A percentile compares a stretch with the other conserved stretches of the same genome.
Conservation (phyloP, 2,113 vertebrate species). For the Glaucidium brasilianum region DNA sequence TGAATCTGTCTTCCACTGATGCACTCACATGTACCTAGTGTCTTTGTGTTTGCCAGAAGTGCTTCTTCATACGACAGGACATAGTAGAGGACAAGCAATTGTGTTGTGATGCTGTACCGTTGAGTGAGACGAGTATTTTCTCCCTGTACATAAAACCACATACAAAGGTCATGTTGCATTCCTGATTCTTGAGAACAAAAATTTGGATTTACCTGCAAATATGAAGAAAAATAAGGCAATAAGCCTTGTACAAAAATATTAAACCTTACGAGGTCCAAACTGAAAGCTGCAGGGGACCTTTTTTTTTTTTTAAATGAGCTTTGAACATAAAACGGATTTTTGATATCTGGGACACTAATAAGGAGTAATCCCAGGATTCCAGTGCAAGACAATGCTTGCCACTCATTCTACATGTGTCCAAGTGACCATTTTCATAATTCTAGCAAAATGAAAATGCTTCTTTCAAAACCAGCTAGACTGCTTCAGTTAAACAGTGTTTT, state of each 20-base stretch:
- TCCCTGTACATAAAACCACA: slow-evolving; percentile 69
- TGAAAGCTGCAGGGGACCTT: background rate
- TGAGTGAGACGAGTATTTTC: slow-evolving; percentile 75
- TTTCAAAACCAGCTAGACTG: background rate
- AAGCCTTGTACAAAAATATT: background rate
- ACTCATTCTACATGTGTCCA: background rate
- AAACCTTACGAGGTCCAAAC: background rate
- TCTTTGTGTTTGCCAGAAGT: slow-evolving; percentile 92
- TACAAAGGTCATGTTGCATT: background rate
- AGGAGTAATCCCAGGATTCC: background rate
- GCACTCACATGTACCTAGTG: slow-evolving; percentile 78
- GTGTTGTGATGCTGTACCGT: slow-evolving; percentile 90
- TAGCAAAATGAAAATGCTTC: background rate
- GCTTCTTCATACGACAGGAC: slow-evolving; percentile 95
- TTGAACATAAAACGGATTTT: background rate
- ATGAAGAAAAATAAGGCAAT: background rate
- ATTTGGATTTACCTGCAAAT: background rate
- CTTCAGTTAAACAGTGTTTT: background rate
- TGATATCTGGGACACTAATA: background rate
- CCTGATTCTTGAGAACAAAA: background rate
- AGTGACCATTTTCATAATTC: background rate
- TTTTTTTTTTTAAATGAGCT: background rate
- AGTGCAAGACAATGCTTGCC: background rate
- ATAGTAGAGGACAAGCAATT: slow-evolving; percentile 94
- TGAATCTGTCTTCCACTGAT: background rate